Base-by-base conservation (phyloP, 2,888 invertebrate species). In the Allygus modestus region DNA sequence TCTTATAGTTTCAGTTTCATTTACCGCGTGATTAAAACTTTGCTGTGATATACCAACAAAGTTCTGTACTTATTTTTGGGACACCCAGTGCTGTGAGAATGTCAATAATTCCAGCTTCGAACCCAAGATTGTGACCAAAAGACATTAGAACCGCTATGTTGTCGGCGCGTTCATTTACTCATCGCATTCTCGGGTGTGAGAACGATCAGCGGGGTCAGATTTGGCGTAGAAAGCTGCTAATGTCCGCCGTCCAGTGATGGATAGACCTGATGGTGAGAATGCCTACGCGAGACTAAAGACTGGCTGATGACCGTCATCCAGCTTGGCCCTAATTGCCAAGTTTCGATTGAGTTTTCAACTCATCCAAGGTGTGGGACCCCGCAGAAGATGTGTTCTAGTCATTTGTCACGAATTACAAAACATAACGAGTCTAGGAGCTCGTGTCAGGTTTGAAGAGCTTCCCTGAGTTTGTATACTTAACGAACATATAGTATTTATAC, bases 191-290 rank as follows among this genome's bases (percentile, higher is more conserved):
- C 37, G 15, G 31, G 69, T 28, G 33, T 33, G 31, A 69, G 31
- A 69, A 33, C 33, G 31, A 69, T 69, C 69, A 33, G 28, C 69
- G 37, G 7, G 37, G 71, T 33, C 77, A 43, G 77, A 41, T 77
- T 77, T 77, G 77, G 77, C 77, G 43, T 77, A 77, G 77, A 77
- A 77, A 77, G 77, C 41, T 23, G 17, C 46, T 77, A 77, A 77
- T 46, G 77, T 11, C 51, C 46, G 71, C 33, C n/a, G n/a, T 31
- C 51, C 51, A 2, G 43, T 77, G 77, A 77, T 77, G 46, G 77
- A 77, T 77, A 17, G 23, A 51, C 46, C 20, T 77, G 41, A 77
- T 77, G 77, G 77, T 77, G 77, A 41, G 77, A 51, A 77, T 20
- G 46, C 9, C 28, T 37, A n/a, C 71, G 9, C 71, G 37, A 71